Conservation (phyloP, 53 echinoderm and acorn worm genomes). For the Glandiceps talaboti region DNA sequence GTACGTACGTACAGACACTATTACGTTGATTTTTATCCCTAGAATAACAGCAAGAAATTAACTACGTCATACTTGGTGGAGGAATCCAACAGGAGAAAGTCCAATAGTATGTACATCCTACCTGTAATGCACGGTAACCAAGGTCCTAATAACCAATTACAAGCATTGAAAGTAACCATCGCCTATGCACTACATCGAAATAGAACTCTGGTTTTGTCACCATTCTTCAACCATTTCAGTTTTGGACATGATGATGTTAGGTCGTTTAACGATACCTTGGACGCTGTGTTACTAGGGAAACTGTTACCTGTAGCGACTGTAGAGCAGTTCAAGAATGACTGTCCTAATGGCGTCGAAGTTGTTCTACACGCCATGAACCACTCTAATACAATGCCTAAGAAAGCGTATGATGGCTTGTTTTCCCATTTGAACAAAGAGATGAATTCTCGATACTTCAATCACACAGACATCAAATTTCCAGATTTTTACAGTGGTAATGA, state of each 20-base stretch:
- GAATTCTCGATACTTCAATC: conserved; percentile 7
- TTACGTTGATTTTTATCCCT: too few relatives aligned
- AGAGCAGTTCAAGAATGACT: conserved; percentile 25
- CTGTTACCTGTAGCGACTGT: conserved; percentile 18
- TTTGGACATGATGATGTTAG: background rate
- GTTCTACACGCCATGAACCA: conserved; percentile 24
- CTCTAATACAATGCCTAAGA: conserved; percentile 1
- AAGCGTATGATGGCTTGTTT: conserved; percentile 1
- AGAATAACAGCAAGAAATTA: too few relatives aligned
- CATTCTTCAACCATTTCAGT: conserved; percentile 41
- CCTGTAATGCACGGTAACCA: conserved; percentile 51
- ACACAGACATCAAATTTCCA: conserved; percentile 16
- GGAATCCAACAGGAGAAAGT: too few relatives aligned
- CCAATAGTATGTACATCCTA: conserved; percentile 19
- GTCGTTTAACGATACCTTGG: conserved; percentile 24
- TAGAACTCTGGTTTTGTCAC: conserved; percentile 33
- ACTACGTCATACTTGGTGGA: too few relatives aligned
- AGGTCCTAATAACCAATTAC: conserved; percentile 55
- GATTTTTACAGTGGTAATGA: background rate
- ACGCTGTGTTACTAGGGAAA: conserved; percentile 10
- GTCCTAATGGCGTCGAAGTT: conserved; percentile 16
- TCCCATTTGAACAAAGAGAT: background rate
- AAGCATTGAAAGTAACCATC: conserved; percentile 24
- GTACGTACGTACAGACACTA: too few relatives aligned
- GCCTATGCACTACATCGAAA: conserved; percentile 38